Evolutionary conservation across 2,888 invertebrate genomes (phyloP), one percentile per base, ranked within the genome.

Genomic region (Ochropleura plecta): DNA sequence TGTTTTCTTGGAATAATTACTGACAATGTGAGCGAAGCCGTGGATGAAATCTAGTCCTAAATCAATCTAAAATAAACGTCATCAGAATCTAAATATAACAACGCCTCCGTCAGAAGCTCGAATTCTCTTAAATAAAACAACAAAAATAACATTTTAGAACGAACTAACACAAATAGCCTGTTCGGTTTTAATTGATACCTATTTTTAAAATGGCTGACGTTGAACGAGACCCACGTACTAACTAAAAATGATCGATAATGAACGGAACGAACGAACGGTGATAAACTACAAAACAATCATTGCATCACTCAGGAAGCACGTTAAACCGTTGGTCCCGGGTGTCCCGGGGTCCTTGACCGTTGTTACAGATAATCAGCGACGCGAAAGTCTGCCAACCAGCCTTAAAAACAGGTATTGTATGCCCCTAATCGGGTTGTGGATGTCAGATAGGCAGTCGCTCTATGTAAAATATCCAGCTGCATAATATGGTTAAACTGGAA

Each of bases 201-300:
- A 81, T 82, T 71, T 81, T 71, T 66, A 69, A 77, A 78, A 69
- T 59, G n/a, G 48, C 55, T 12, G 30, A 16, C 12, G 7, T 42
- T 18, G 16, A 66, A 51, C n/a, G 14, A 59, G 16, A 18, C 51
- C 49, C 42, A 66, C 76, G 46, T 68, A 12, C 16, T 20, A 16
- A n/a, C 30, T 18, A 20, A 20, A 40, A 40, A 59, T 8, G 30
- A 8, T 30, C 57, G 20, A 55, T 20, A 20, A 51, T 51, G 9
- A 18, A 51, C 51, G 18, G 8, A 18, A 12, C 48, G 48, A 16
- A 48, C 14, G 14, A 14, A 48, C 14, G 48, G 16, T 46, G 10
- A 46, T 10, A 46, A 46, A 46, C 46, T 12, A 46, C 46, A 49
- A 48, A 48, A 48, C 14, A 14, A 48, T 10, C 9, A 46, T 10